phyloP scores from a whole-genome alignment of 2,888 invertebrate species.

The Diplazon laetatorius region DNA sequence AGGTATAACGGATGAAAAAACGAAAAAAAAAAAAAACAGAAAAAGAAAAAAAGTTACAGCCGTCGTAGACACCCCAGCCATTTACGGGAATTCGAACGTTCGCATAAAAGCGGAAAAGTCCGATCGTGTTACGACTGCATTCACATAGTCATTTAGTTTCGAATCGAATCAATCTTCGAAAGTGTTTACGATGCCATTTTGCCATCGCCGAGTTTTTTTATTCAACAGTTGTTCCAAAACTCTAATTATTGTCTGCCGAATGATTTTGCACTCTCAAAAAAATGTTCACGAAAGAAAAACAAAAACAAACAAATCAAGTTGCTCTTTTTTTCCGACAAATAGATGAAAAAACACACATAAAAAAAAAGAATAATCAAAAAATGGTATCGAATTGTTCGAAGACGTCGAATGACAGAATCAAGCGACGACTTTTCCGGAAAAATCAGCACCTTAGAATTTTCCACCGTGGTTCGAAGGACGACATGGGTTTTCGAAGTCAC shows the following conservation, averaged over 20 bases:
- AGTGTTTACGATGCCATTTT: background rate
- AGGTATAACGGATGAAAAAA: background rate
- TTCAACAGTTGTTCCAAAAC: background rate
- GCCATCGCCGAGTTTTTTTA: background rate
- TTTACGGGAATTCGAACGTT: constrained; percentile 9
- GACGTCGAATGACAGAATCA: background rate
- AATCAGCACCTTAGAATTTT: background rate
- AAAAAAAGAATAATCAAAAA: background rate
- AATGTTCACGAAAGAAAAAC: background rate
- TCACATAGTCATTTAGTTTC: background rate
- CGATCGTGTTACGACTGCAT: background rate
- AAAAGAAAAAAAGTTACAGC: constrained; percentile 39
- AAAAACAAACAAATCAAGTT: no score
- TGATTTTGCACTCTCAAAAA: background rate
- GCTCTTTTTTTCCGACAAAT: no score
- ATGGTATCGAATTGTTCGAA: background rate
- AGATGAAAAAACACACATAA: no score
- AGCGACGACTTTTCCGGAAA: background rate
- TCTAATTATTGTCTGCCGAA: background rate
- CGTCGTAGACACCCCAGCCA: constrained; percentile 10
- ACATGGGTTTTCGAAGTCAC: constrained; percentile 8
- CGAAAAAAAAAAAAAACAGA: no score
- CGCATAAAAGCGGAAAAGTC: constrained; percentile 3
- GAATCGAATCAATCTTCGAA: background rate
- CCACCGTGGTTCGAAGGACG: background rate